Evolutionary conservation across 2,888 invertebrate species (phyloP), one percentile per base, ranked within the genome.

Genomic region (Drosophila kambysellisi): DNA sequence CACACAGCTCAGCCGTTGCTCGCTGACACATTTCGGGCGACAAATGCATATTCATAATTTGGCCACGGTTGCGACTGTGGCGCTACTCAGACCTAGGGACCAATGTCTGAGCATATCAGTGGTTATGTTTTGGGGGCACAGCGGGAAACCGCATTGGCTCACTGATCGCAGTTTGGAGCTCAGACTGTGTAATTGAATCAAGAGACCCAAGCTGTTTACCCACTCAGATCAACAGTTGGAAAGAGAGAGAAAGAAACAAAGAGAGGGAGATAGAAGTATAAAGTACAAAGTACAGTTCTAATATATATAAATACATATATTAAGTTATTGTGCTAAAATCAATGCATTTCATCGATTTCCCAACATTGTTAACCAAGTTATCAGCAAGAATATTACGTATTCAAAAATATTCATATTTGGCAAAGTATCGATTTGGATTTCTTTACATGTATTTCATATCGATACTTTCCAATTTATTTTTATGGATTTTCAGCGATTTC

Each of bases 171-270:
- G 88, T 76, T 73, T 68, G 62, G 59, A 83, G 71, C 71, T 62
- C 66, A 67, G 74, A 41, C 67, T 73, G 82, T 88, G 87, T 78
- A 88, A 83, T 86, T 81, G 78, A 79, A 81, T 79, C 60, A 69
- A 60, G 41, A 48, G 41, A 48, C 35, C 52, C 60, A 53, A 66
- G 56, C 12, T 61, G 54, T 30, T 51, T 30, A 52, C 7, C 41
- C 33, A 35, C 35, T 11, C 71, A 56, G 39, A 39, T 60, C 59
- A 41, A 9, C 46, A 70, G 48, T 32, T 57, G 39, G 33, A n/a
- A 46, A 46, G 37, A 33, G 25, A 50, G 9, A 4, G 7, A n/a
- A 15, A 15, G 12, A 15, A 15, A 48, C 12, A 46, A 1, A 29
- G 30, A 25, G 20, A 30, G 52, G 4, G 15, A 65, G 33, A 25